Conservation (phyloP, 2,888 invertebrate genomes). For the Nowickia ferox region DNA sequence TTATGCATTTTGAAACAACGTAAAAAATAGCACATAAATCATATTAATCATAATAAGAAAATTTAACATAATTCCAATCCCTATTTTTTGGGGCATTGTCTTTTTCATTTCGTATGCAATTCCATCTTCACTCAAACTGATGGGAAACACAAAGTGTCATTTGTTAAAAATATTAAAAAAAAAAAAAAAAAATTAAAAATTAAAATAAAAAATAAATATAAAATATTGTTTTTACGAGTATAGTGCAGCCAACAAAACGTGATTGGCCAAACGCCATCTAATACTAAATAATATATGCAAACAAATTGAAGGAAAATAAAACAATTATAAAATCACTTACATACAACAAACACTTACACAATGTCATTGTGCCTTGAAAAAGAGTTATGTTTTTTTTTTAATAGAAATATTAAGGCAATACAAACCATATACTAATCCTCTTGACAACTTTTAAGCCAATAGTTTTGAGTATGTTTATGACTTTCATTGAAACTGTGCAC, state of each 20-base stretch:
- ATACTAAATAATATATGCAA: constrained; percentile 52
- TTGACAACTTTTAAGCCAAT: background rate
- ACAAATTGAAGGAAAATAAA: background rate
- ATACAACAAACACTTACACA: constrained; percentile 31
- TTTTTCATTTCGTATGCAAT: too few species aligned
- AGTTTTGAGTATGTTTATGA: background rate
- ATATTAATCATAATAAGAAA: too few species aligned
- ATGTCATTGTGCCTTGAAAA: background rate
- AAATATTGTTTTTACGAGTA: constrained; percentile 48
- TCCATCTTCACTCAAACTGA: too few species aligned
- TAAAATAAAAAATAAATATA: background rate
- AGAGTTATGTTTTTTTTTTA: background rate
- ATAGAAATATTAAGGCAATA: background rate
- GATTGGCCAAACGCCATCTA: constrained; percentile 65
- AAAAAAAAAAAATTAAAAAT: constrained; percentile 3
- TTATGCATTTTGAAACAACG: too few species aligned
- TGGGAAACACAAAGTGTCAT: too few species aligned
- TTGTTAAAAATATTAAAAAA: background rate
- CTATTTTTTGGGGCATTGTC: too few species aligned
- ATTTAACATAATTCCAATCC: too few species aligned
- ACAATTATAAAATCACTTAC: constrained; percentile 34
- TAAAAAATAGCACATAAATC: too few species aligned
- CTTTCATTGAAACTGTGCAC: background rate
- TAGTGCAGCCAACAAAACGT: constrained; percentile 62
- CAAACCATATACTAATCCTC: background rate